phyloP scores from a whole-genome alignment of 2,888 invertebrate genomes.

The Dendrolimus pini region DNA sequence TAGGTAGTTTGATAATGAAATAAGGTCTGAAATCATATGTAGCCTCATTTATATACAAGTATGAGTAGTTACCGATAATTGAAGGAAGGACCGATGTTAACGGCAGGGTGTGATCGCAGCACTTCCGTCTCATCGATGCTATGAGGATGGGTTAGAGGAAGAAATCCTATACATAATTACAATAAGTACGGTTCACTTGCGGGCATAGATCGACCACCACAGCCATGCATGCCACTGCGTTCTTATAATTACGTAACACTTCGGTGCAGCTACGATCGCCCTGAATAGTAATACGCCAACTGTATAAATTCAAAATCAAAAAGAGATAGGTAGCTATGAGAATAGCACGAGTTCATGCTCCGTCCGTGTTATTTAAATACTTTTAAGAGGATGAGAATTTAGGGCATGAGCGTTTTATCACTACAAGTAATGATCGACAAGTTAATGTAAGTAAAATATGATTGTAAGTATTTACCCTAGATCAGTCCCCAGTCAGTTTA shows the following conservation, averaged over 20 bases:
- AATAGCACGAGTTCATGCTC: too few relatives aligned
- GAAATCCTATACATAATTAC: slow-evolving; percentile 56
- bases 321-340: too few relatives aligned
- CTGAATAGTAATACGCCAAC: background rate
- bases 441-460: too few relatives aligned
- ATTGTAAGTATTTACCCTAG: too few relatives aligned
- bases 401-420: too few relatives aligned
- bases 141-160: slow-evolving; percentile 23
- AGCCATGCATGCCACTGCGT: slow-evolving; percentile 42
- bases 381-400: too few relatives aligned
- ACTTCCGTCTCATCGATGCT: slow-evolving; percentile 41
- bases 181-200: slow-evolving; percentile 63
- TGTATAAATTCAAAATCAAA: background rate
- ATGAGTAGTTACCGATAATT: slow-evolving; percentile 25
- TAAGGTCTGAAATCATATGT: background rate
- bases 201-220: slow-evolving; percentile 46
- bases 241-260: slow-evolving; percentile 53
- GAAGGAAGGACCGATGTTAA: slow-evolving; percentile 38
- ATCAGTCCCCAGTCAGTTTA: too few relatives aligned
- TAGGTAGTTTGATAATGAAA: slow-evolving; percentile 2
- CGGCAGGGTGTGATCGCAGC: slow-evolving; percentile 25
- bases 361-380: too few relatives aligned
- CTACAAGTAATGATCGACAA: too few relatives aligned
- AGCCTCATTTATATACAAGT: too few relatives aligned
- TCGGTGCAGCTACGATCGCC: slow-evolving; percentile 18